phyloP scores from a whole-genome alignment of 2,888 invertebrate species.

The Rhamphomyia laevipes region DNA sequence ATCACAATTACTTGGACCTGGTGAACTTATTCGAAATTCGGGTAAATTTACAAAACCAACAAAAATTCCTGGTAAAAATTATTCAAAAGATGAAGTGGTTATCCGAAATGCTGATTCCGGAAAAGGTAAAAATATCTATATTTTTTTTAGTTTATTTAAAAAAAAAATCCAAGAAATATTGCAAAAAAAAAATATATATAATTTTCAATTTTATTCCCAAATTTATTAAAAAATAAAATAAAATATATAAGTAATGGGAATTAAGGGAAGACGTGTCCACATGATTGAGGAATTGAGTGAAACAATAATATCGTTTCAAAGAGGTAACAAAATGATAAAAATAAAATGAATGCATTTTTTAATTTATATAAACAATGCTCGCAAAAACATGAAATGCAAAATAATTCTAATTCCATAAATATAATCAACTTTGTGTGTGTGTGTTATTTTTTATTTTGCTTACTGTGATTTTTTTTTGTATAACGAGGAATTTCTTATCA shows the following conservation, averaged over 20 bases:
- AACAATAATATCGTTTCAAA: slow-evolving; percentile 97
- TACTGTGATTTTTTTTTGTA: neutral
- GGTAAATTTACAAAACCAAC: slow-evolving; percentile 83
- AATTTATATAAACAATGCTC: neutral
- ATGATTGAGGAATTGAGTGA: slow-evolving; percentile 98
- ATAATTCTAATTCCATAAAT: neutral
- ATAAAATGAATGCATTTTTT: neutral
- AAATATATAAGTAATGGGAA: slow-evolving; percentile 76
- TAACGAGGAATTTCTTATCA: too few species aligned
- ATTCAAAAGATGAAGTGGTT: slow-evolving; percentile 89
- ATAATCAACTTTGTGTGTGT: neutral
- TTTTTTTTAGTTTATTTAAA: neutral
- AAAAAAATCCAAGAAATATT: neutral
- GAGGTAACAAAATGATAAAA: slow-evolving; percentile 58
- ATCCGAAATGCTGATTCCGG: slow-evolving; percentile 92
- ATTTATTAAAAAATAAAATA: slow-evolving; percentile 21
- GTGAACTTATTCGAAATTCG: slow-evolving; percentile 76
- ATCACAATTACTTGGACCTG: slow-evolving; percentile 57
- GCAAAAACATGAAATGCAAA: neutral
- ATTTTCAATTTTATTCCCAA: slow-evolving; percentile 4
- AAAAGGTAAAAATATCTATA: slow-evolving; percentile 59
- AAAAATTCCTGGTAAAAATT: slow-evolving; percentile 83
- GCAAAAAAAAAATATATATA: slow-evolving; percentile 13
- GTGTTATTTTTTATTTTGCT: neutral
- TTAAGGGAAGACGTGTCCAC: slow-evolving; percentile 95